A percentile compares a stretch with the other conserved stretches of the same genome.
phyloP scores from a whole-genome alignment of 2,888 invertebrate genomes.

The Drosophila barbarae region DNA sequence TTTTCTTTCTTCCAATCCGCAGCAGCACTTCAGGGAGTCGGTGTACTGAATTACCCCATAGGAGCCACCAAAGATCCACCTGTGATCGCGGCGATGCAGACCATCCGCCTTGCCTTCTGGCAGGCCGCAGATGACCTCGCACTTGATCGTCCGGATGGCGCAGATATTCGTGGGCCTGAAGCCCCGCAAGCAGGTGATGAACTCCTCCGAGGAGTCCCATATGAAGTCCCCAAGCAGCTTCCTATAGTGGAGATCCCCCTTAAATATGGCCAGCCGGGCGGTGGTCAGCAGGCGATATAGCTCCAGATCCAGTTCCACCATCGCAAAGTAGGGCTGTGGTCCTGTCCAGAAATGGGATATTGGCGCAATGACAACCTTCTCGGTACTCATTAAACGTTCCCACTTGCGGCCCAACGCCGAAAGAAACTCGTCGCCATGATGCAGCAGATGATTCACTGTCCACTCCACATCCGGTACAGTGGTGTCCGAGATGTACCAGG shows the following conservation, averaged over 20 bases:
- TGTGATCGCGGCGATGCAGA: conserved; percentile 81
- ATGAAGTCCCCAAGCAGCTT: conserved; percentile 93
- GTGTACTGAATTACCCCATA: conserved; percentile 88
- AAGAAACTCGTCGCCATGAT: conserved; percentile 65
- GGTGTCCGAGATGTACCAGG: conserved; percentile 98
- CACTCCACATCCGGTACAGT: conserved; percentile 85
- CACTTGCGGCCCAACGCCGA: conserved; percentile 82
- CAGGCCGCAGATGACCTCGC: conserved; percentile 92
- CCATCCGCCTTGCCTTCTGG: conserved; percentile 83
- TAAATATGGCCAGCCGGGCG: conserved; percentile 88
- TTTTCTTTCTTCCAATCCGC: conserved; percentile 8
- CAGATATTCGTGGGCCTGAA: conserved; percentile 92
- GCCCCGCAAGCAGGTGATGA: conserved; percentile 81
- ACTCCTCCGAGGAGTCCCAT: conserved; percentile 86
- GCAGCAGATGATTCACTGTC: conserved; percentile 81
- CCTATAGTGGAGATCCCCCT: conserved; percentile 97
- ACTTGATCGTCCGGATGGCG: conserved; percentile 93
- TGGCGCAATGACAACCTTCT: conserved; percentile 79
- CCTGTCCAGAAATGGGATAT: conserved; percentile 92
- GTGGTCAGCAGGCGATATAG: conserved; percentile 87
- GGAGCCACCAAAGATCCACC: conserved; percentile 92
- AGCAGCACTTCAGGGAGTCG: conserved; percentile 61
- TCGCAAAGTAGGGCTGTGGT: conserved; percentile 87
- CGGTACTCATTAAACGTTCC: conserved; percentile 81
- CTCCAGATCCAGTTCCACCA: conserved; percentile 85